A percentile compares a stretch with the other conserved stretches of the same genome.
These are phyloP conservation scores for Acleris emargana DNA, from an alignment of 2,888 invertebrate species.

Conservation along the genomic window DNA sequence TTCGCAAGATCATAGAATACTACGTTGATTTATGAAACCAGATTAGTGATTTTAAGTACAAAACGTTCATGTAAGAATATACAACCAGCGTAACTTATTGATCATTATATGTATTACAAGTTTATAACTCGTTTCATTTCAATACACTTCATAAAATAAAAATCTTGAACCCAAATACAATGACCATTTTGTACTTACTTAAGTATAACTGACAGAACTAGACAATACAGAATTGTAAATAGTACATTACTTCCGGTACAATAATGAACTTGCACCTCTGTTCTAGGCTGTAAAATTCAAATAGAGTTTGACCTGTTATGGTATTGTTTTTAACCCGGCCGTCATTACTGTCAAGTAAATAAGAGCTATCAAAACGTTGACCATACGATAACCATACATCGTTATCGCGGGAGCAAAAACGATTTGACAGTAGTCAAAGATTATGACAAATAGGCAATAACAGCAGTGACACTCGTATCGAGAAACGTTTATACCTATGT, in stretches of 20 bases:
- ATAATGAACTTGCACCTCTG: no score
- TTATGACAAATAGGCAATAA: no score
- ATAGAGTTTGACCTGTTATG: no score
- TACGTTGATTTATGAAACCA: constrained; percentile 21
- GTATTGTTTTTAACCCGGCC: no score
- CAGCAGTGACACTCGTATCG: no score
- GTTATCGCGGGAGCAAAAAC: no score
- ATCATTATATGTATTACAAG: background rate
- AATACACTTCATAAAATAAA: constrained; percentile 11
- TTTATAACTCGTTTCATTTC: constrained; percentile 6
- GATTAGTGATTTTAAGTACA: constrained; percentile 29
- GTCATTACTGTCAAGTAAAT: no score
- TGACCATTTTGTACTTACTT: constrained; percentile 27
- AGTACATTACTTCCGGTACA: background rate
- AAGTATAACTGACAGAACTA: constrained; percentile 16
- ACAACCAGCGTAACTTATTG: constrained; percentile 22
- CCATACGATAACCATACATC: no score
- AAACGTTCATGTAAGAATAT: constrained; percentile 26
- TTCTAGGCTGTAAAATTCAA: no score
- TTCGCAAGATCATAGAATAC: constrained; percentile 32
- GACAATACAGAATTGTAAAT: background rate
- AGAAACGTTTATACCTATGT: no score
- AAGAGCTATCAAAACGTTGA: no score
- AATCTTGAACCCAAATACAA: constrained; percentile 3
- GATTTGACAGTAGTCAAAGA: no score